Base-by-base conservation (phyloP, 2,797 vertebrate genomes). In the Cyclopterus lumpus region DNA sequence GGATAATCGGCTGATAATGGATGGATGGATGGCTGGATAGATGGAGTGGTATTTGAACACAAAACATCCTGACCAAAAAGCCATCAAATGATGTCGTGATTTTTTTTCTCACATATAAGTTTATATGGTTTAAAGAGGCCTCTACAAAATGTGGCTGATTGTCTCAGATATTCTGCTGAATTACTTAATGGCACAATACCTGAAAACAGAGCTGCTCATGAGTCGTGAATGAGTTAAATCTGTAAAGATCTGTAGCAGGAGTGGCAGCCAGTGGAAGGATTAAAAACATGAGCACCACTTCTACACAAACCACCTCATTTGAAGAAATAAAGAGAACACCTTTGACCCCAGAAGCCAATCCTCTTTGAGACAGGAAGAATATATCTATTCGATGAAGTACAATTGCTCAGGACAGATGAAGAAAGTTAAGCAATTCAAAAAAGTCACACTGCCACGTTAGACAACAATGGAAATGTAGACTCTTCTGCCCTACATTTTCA, bases 401-500 rank as follows among this genome's bases (percentile, higher is more conserved):
- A 73, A 36, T 30, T 14, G 38, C 57, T 60, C 16, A 54, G 49
- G 15, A 51, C 8, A 40, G 30, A 55, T 12, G 10, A 44, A 11
- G 34, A 66, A 69, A 34, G 18, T 20, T 30, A 20, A 65, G 2
- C 34, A 71, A 74, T 22, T 49, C 14, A 65, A 22, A 54, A 59
- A 59, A 73, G 22, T 77, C 40, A 49, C 16, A 28, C 5, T 12
- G 38, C 30, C 22, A 36, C 63, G 64, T 83, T 55, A 65, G 59
- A 79, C 12, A 40, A 64, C 14, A 16, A 55, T 51, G 18, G 60
- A 71, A 77, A 64, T 48, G 65, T 28, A 51, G 53, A 67, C 69
- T 79, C 32, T n/a, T 32, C 75, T 75, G 74, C 26, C 32, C 73
- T 61, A 58, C 71, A 15, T 75, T 64, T 67, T 63, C 28, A 67